phyloP scores from a whole-genome alignment of 2,797 vertebrate species.

The Semaprochilodus insignis region DNA sequence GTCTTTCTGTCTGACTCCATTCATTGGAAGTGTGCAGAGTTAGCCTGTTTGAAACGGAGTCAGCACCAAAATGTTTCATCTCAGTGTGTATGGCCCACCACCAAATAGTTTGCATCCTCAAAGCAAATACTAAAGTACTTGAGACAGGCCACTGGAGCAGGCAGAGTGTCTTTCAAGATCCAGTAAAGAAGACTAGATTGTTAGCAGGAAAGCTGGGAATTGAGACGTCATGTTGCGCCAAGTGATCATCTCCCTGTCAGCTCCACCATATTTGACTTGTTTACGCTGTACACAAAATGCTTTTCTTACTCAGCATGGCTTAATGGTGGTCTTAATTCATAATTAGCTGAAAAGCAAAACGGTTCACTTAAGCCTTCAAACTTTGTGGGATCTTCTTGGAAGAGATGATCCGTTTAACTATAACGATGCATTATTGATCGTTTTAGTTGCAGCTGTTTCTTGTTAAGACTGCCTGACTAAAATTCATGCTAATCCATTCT shows the following conservation, averaged over 20 bases:
- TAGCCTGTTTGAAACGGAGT: no score
- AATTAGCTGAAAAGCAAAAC: no score
- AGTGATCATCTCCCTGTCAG: background rate
- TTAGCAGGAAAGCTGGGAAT: background rate
- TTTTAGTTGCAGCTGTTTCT: background rate
- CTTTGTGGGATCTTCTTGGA: background rate
- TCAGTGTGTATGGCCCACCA: background rate
- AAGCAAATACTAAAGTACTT: background rate
- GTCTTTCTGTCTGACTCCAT: background rate
- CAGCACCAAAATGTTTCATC: background rate
- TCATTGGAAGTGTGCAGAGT: background rate
- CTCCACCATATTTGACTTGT: background rate
- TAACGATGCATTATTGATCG: background rate
- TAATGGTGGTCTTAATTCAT: no score
- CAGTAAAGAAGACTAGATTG: background rate
- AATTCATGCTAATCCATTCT: background rate
- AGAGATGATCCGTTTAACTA: background rate
- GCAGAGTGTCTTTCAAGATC: background rate
- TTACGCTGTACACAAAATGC: no score
- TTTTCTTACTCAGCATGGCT: background rate
- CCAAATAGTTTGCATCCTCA: background rate
- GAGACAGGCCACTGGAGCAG: background rate
- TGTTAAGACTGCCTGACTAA: background rate
- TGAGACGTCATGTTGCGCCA: background rate
- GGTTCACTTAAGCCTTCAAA: no score